Evolutionary conservation across 2,888 invertebrate genomes (phyloP), one percentile per base, ranked within the genome.

Genomic region (Nymphalis urticae): DNA sequence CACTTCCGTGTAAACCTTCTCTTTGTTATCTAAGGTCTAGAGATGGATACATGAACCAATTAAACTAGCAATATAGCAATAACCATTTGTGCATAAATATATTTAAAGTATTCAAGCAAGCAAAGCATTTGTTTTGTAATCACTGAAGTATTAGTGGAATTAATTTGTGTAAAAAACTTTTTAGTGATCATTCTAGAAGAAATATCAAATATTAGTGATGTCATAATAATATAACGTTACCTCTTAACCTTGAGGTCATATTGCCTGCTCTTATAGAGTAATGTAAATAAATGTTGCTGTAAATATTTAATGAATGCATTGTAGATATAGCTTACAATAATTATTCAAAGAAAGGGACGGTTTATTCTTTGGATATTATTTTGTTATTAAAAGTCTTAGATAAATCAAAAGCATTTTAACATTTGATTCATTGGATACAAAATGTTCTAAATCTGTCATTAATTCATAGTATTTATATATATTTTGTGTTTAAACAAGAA

Each of bases 261-360:
- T 77, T 79, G 74, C 76, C 76, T 75, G 80, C 79, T 82, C 81
- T 80, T 79, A 77, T 80, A 81, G 82, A 82, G 81, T 72, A 71
- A 62, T 83, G 80, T 83, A 82, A 80, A 82, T 77, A 70, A 32
- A 69, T 62, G 27, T 58, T 61, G 27, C 19, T 67, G 65, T 74
- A 48, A 54, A 54, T 54, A 54, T 54, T 24, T 54, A 21, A 27
- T 16, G 24, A 27, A 54, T 16, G 24, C 16, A 16, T 24, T 21
- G 16, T 54, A 54, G 24, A 24, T 53, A 13, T 53, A 21, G 21
- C 54, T 17, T 27, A 13, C 24, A 13, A 13, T 42, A 54, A 54
- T 27, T 13, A 6, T 24, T 4, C 7, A 54, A 54, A 27, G 24
- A 24, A 27, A 48, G 24, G 27, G 5, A 32, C 27, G 6, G 4